Conservation (phyloP, 2,113 vertebrate genomes). For the Sinocyclocheilus anophthalmus region DNA sequence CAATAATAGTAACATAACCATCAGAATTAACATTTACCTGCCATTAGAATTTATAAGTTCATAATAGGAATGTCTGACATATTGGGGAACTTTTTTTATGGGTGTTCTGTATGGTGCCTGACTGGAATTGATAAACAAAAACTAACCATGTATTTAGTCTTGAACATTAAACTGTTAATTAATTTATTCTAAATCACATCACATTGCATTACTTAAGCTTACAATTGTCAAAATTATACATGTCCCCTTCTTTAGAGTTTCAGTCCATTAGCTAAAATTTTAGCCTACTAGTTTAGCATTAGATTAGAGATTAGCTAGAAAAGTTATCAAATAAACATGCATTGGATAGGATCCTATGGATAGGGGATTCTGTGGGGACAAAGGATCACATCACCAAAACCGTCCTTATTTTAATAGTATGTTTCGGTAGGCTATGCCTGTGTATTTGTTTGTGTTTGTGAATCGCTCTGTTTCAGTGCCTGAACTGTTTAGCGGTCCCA, state of each 20-base stretch:
- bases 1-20: neutral
- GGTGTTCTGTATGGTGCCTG: neutral
- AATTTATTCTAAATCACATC: neutral
- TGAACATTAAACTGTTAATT: neutral
- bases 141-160: neutral
- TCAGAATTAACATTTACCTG: neutral
- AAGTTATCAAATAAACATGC: neutral
- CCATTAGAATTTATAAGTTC: neutral
- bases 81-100: neutral
- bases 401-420: neutral
- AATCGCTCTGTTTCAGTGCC: conserved; percentile 29
- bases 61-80: neutral
- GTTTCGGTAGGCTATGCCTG: conserved; percentile 16
- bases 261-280: neutral
- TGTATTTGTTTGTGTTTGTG: conserved; percentile 23
- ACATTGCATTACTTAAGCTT: neutral
- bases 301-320: neutral
- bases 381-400: neutral
- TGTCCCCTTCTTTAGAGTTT: neutral
- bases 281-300: neutral
- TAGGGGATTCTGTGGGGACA: neutral
- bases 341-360: neutral
- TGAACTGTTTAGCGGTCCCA: conserved; percentile 59
- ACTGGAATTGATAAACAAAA: neutral
- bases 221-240: neutral